Conservation (phyloP, 2,113 vertebrate species). For the Salvator merianae region DNA sequence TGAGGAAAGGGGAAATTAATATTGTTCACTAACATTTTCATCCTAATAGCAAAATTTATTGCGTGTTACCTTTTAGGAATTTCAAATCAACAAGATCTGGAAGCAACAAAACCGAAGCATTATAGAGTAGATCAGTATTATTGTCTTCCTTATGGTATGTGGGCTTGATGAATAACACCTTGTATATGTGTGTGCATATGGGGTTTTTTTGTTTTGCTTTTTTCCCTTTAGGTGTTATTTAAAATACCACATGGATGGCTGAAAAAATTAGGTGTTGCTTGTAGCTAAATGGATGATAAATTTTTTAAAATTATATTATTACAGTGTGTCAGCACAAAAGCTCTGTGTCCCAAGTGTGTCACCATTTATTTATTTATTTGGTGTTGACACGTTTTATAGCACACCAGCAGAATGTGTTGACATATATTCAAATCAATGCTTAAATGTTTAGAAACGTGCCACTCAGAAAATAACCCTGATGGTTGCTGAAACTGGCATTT, state of each 20-base stretch:
- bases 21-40: slow-evolving; percentile 74
- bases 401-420: slow-evolving; percentile 82
- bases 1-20: slow-evolving; percentile 62
- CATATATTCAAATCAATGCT: slow-evolving; percentile 80
- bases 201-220: slow-evolving; percentile 29
- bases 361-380: slow-evolving; percentile 63
- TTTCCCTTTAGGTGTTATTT: slow-evolving; percentile 64
- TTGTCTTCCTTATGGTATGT: too few relatives aligned
- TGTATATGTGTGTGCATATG: neutral
- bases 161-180: too few relatives aligned
- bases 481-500: slow-evolving; percentile 72
- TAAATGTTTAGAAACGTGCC: slow-evolving; percentile 85
- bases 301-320: slow-evolving; percentile 78
- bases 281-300: slow-evolving; percentile 80
- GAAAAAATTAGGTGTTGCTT: slow-evolving; percentile 79
- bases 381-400: slow-evolving; percentile 80
- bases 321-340: slow-evolving; percentile 77
- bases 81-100: slow-evolving; percentile 20
- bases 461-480: slow-evolving; percentile 83
- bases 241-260: slow-evolving; percentile 66
- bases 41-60: slow-evolving; percentile 71
- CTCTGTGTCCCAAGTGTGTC: slow-evolving; percentile 76
- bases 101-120: slow-evolving; percentile 60
- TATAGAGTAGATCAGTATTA: slow-evolving; percentile 35
- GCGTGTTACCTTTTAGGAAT: slow-evolving; percentile 53